Evolutionary conservation across 1,140 invertebrate species (phyloP).

Genomic region (Drosophila bipectinata): DNA sequence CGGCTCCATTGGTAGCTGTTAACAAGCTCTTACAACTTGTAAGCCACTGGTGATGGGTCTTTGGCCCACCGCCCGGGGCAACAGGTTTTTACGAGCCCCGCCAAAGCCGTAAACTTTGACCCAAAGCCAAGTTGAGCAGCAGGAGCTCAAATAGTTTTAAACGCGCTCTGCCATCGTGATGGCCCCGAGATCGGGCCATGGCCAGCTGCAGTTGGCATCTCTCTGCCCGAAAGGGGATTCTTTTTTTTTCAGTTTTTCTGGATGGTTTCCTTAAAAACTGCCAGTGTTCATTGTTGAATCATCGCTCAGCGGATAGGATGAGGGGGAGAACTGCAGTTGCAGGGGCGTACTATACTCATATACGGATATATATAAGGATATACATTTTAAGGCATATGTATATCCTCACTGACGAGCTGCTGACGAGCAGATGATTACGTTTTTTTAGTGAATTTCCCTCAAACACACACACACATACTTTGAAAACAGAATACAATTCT

Average conservation of each 20-base stretch:
- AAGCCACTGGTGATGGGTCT: constrained; percentile 34
- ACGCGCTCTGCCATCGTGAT: constrained; percentile 43
- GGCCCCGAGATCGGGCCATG: constrained; percentile 20
- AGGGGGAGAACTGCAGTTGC: constrained; percentile 33
- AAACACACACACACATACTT: constrained; percentile 5
- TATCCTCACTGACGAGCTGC: constrained; percentile 57
- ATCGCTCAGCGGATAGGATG: constrained; percentile 58
- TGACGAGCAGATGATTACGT: constrained; percentile 78
- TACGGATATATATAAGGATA: neutral
- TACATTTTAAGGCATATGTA: neutral
- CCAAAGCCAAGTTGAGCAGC: constrained; percentile 79
- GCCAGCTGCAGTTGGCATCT: constrained; percentile 61
- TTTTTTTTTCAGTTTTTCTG: constrained; percentile 16
- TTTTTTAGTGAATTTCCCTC: constrained; percentile 67
- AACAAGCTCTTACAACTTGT: constrained; percentile 67
- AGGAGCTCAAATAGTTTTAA: constrained; percentile 78
- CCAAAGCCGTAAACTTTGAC: constrained; percentile 78
- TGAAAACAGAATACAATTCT: constrained; percentile 19
- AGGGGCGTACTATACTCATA: constrained; percentile 3
- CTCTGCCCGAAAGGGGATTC: constrained; percentile 27
- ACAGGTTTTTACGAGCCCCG: constrained; percentile 74
- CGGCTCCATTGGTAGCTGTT: constrained; percentile 52
- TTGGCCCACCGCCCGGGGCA: constrained; percentile 33
- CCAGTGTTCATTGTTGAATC: constrained; percentile 79
- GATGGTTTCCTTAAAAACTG: constrained; percentile 58